phyloP scores from a whole-genome alignment of 2,113 vertebrate species.

The Xiphophorus couchianus region DNA sequence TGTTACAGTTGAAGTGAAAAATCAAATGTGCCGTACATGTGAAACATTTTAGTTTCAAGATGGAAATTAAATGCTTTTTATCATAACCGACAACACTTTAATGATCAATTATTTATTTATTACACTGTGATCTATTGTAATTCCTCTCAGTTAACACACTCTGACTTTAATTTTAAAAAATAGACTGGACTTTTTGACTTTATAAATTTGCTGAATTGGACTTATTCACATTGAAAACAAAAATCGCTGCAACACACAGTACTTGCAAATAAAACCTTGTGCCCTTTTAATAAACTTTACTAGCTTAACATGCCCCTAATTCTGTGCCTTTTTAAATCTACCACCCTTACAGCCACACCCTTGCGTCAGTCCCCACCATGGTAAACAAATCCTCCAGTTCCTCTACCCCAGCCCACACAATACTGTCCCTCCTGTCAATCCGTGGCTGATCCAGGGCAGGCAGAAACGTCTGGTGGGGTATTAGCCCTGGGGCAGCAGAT shows the following conservation, averaged over 20 bases:
- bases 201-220: slow-evolving; percentile 10
- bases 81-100: slow-evolving; percentile 45
- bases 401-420: slow-evolving; percentile 19
- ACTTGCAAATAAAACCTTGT: neutral
- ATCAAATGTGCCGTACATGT: slow-evolving; percentile 60
- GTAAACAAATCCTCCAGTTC: slow-evolving; percentile 48
- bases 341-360: slow-evolving; percentile 36
- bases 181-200: neutral
- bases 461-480: slow-evolving; percentile 73
- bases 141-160: slow-evolving; percentile 30
- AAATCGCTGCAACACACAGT: slow-evolving; percentile 1
- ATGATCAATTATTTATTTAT: slow-evolving; percentile 59
- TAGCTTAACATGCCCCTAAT: slow-evolving; percentile 28
- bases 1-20: slow-evolving; percentile 57
- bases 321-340: slow-evolving; percentile 44
- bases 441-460: slow-evolving; percentile 46
- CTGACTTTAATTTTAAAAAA: slow-evolving; percentile 33
- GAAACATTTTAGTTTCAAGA: slow-evolving; percentile 48
- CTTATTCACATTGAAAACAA: slow-evolving; percentile 27
- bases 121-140: slow-evolving; percentile 21
- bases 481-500: slow-evolving; percentile 77
- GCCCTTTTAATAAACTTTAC: neutral
- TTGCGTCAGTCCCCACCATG: slow-evolving; percentile 40
- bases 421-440: slow-evolving; percentile 38
- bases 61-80: slow-evolving; percentile 58